A percentile compares a stretch with the other conserved stretches of the same genome.
phyloP scores from a whole-genome alignment of 2,888 invertebrate genomes.

The Monochamus alternatus region DNA sequence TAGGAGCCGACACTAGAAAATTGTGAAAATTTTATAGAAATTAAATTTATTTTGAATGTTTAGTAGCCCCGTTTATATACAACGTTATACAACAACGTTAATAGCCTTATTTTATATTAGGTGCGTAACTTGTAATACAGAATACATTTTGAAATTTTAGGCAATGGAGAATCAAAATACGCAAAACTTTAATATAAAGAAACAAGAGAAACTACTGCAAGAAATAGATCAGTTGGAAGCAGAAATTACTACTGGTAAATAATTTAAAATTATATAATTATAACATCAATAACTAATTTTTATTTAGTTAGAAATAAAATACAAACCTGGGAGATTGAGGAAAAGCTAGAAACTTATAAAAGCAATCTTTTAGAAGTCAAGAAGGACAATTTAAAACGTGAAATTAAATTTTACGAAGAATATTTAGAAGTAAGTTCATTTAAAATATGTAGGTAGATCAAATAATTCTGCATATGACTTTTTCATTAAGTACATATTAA shows the following conservation, averaged over 20 bases:
- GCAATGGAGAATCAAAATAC: not conserved
- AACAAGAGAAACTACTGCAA: slow-evolving; percentile 21
- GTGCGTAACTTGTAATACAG: too few species aligned
- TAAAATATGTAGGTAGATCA: not conserved
- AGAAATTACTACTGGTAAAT: slow-evolving; percentile 31
- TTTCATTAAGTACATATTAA: too few species aligned
- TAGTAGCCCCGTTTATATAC: too few species aligned
- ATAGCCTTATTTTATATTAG: too few species aligned
- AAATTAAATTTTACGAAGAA: slow-evolving; percentile 37
- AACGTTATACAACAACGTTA: too few species aligned
- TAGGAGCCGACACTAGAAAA: too few species aligned
- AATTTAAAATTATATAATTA: slow-evolving; percentile 4
- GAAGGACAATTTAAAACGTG: slow-evolving; percentile 34
- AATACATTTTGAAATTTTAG: not conserved
- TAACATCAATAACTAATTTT: too few species aligned
- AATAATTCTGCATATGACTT: not conserved
- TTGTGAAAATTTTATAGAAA: too few species aligned
- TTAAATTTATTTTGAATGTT: too few species aligned
- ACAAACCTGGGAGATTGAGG: slow-evolving; percentile 19
- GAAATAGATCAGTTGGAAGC: slow-evolving; percentile 36
- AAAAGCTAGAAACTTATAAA: slow-evolving; percentile 31
- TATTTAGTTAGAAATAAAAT: slow-evolving; percentile 38
- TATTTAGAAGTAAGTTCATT: slow-evolving; percentile 23
- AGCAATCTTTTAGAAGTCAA: slow-evolving; percentile 36
- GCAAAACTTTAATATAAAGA: slow-evolving; percentile 13